phyloP scores from a whole-genome alignment of 2,797 vertebrate species.

The Botia almorhae region DNA sequence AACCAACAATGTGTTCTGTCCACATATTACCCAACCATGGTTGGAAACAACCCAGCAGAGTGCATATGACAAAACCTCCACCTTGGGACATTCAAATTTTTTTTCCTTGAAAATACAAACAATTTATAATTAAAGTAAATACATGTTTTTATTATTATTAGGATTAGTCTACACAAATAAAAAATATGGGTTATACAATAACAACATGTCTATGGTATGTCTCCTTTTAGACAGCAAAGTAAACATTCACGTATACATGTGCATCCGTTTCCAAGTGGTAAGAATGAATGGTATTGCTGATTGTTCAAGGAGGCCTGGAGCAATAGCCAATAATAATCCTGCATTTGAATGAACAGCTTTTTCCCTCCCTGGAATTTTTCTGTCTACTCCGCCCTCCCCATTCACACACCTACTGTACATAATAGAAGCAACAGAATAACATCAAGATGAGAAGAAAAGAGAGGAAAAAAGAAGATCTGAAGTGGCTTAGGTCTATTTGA shows the following conservation, averaged over 20 bases:
- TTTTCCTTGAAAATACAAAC: not conserved
- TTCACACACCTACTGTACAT: slow-evolving; percentile 61
- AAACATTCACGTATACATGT: not conserved
- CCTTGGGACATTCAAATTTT: not conserved
- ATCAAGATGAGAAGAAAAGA: slow-evolving; percentile 5
- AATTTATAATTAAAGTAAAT: too few relatives aligned
- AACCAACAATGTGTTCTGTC: too few relatives aligned
- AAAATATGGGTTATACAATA: not conserved
- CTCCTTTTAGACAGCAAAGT: not conserved
- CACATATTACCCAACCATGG: too few relatives aligned
- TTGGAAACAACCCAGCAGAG: too few relatives aligned
- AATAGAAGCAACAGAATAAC: slow-evolving; percentile 48
- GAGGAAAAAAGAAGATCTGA: slow-evolving; percentile 20
- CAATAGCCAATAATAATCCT: slow-evolving; percentile 61
- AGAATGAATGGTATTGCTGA: slow-evolving; percentile 60
- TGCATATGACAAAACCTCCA: not conserved
- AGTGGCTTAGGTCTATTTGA: slow-evolving; percentile 34
- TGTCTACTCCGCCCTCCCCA: slow-evolving; percentile 34
- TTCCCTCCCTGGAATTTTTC: slow-evolving; percentile 49
- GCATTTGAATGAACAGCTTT: slow-evolving; percentile 57
- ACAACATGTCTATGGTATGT: not conserved
- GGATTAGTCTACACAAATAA: not conserved
- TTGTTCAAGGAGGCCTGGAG: slow-evolving; percentile 59
- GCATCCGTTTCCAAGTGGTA: slow-evolving; percentile 42
- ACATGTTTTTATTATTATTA: not conserved